These are phyloP conservation scores for Nycticebus coucang DNA, from an alignment of 2,113 vertebrate genomes.

Conservation along the genomic window DNA sequence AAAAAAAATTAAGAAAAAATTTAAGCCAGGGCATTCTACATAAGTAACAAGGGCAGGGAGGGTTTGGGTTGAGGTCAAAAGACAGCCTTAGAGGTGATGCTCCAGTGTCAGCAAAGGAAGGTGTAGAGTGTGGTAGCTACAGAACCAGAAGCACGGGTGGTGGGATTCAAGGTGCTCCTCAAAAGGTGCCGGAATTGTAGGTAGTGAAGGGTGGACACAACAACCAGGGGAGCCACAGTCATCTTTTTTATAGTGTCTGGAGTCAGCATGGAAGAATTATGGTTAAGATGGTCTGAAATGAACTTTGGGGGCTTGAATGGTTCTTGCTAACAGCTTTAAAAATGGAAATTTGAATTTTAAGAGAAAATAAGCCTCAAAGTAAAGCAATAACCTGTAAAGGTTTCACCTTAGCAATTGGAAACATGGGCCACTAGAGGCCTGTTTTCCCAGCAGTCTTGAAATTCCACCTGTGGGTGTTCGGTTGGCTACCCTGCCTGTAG, in stretches of 20 bases:
- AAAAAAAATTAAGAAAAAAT: background rate
- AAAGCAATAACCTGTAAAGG: background rate
- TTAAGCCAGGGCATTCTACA: background rate
- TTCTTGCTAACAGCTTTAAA: background rate
- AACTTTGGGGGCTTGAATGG: background rate
- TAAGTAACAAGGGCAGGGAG: background rate
- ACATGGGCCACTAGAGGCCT: background rate
- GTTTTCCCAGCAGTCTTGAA: background rate
- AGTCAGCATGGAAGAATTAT: background rate
- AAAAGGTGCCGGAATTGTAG: fast-evolving
- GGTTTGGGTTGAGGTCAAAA: background rate
- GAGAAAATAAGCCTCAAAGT: background rate
- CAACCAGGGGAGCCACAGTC: fast-evolving
- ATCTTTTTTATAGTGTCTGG: background rate
- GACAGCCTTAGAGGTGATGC: background rate
- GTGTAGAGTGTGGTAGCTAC: too few species aligned
- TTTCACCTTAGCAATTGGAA: background rate
- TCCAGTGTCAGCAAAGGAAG: background rate
- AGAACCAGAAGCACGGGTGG: background rate
- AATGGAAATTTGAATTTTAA: background rate
- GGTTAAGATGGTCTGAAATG: background rate
- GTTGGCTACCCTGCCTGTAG: background rate
- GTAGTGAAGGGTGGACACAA: background rate
- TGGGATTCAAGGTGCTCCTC: too few species aligned
- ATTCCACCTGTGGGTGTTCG: too few species aligned